Evolutionary conservation across 2,113 vertebrate species (phyloP), one percentile per base, ranked within the genome.

Genomic region (Dipodomys stephensi): DNA sequence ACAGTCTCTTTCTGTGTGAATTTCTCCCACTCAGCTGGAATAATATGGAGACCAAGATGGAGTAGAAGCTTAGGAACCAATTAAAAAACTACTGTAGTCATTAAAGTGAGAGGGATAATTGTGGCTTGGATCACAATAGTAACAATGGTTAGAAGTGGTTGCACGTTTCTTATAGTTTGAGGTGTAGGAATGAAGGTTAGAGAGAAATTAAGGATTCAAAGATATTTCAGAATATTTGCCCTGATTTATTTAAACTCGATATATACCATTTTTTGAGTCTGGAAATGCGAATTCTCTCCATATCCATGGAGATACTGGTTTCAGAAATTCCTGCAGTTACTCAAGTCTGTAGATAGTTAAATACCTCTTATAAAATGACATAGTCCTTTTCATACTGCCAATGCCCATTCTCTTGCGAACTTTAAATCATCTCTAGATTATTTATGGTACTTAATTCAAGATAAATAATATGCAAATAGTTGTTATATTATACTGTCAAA

Each of bases 21-120:
- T 81, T 32, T 67, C 23, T 89, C 30, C 78, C 7, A 6, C 8
- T 4, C 7, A 2, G 23, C 4, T 49, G 32, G 28, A 46, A 74
- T 53, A 15, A 4, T 1, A 27, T 1, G 15, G 22, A 44, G 10
- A 22, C 1, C 2, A 23, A 4, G 10, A n/a, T 22, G 20, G 19
- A 62, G 60, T 62, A 19, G 60, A 62, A 62, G 60, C 60, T 62
- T 62, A 62, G 19, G 8, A 64, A 65, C 6, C n/a, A 32, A 7
- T n/a, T 39, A 68, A 28, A 23, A 79, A 46, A 2, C 78, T 35
- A 28, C 12, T n/a, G 1, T 27, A 77, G 0, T 10, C 1, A 28
- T 78, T 60, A 4, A 15, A 18, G 4, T 9, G 46, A 11, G 20
- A 62, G 32, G 46, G 9, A 25, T 2, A 39, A 39, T 19, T 60